Evolutionary conservation across 2,797 vertebrate genomes (phyloP).

Genomic region (Crenuchus spilurus): DNA sequence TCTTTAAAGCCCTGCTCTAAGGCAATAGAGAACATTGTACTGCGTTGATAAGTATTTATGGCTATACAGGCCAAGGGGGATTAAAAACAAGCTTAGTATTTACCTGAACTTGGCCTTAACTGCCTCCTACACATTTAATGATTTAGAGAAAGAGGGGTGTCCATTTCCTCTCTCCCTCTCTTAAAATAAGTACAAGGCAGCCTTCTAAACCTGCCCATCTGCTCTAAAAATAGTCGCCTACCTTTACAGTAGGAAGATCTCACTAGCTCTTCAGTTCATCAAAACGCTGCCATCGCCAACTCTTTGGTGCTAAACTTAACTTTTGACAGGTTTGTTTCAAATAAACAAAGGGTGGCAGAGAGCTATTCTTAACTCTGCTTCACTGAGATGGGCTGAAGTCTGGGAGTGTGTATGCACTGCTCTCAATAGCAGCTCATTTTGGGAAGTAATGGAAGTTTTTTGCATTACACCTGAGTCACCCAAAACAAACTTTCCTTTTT

Average conservation of each 20-base stretch:
- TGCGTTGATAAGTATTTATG: slow-evolving; percentile 70
- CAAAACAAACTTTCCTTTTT: slow-evolving; percentile 13
- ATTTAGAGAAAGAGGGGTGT: slow-evolving; percentile 65
- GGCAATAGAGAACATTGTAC: slow-evolving; percentile 37
- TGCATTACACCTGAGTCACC: slow-evolving; percentile 24
- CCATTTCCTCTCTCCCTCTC: slow-evolving; percentile 53
- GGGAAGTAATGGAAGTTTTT: slow-evolving; percentile 19
- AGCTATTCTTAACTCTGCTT: slow-evolving; percentile 72
- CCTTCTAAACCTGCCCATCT: slow-evolving; percentile 62
- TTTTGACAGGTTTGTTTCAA: slow-evolving; percentile 75
- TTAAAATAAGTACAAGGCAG: slow-evolving; percentile 69
- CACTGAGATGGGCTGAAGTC: slow-evolving; percentile 60
- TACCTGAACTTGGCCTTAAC: slow-evolving; percentile 71
- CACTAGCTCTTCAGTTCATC: slow-evolving; percentile 65
- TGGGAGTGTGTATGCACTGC: slow-evolving; percentile 5
- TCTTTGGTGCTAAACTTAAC: slow-evolving; percentile 69
- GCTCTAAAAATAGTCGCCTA: slow-evolving; percentile 72
- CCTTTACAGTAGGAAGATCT: slow-evolving; percentile 50
- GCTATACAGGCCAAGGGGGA: slow-evolving; percentile 66
- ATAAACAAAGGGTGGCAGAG: slow-evolving; percentile 65
- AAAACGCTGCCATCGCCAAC: slow-evolving; percentile 61
- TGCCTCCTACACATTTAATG: slow-evolving; percentile 73
- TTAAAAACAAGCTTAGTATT: slow-evolving; percentile 69
- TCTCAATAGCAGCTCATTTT: slow-evolving; percentile 1
- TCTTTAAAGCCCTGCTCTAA: slow-evolving; percentile 36